Percentiles rank a stretch among this genome's conserved stretches.
These are phyloP conservation scores for Noturus placidus DNA, from an alignment of 2,113 vertebrate species.

Conservation along the genomic window DNA sequence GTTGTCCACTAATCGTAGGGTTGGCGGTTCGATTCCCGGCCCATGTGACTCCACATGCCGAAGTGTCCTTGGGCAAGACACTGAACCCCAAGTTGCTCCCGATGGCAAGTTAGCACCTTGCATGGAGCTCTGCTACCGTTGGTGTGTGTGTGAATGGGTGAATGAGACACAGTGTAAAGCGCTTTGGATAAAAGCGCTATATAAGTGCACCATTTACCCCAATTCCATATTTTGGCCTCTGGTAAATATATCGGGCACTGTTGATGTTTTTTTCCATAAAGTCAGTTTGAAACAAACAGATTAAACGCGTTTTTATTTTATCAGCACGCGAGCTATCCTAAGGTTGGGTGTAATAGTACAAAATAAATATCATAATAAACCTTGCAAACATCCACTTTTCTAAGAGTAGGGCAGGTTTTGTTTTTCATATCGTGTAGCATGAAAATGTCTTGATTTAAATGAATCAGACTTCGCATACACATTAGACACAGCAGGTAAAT, in stretches of 20 bases:
- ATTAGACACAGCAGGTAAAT: not conserved
- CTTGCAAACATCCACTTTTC: not conserved
- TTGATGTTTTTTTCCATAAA: not conserved
- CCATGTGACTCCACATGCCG: too few relatives aligned
- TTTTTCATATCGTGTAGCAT: not conserved
- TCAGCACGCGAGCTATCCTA: not conserved
- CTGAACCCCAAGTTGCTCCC: too few relatives aligned
- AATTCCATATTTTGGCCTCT: not conserved
- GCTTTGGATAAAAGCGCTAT: too few relatives aligned
- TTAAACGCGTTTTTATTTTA: not conserved
- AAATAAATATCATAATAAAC: not conserved
- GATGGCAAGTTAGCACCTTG: too few relatives aligned
- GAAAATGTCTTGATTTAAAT: slow-evolving; percentile 19
- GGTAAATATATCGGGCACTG: not conserved
- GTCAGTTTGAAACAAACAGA: not conserved
- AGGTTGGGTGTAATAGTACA: not conserved
- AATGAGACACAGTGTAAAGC: too few relatives aligned
- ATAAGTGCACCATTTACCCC: too few relatives aligned
- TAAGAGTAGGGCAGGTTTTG: too few relatives aligned
- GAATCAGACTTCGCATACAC: not conserved
- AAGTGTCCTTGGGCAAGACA: too few relatives aligned
- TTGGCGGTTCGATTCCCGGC: too few relatives aligned
- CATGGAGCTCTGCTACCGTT: too few relatives aligned
- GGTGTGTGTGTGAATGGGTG: too few relatives aligned
- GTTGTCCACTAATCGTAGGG: too few relatives aligned